Conservation (phyloP, 2,888 invertebrate species). For the Melolontha melolontha region DNA sequence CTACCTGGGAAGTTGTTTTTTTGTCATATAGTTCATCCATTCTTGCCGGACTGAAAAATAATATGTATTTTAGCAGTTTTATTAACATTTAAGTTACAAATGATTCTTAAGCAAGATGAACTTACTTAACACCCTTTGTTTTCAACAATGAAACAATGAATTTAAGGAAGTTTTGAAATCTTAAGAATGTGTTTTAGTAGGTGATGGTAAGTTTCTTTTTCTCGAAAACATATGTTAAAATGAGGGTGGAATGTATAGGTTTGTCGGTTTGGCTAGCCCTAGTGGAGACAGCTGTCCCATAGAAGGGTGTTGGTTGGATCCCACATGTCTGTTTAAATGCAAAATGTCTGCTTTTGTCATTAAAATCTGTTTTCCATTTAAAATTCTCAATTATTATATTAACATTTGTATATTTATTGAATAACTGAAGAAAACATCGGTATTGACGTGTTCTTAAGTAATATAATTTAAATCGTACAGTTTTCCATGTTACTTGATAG, state of each 20-base stretch:
- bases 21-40: not conserved
- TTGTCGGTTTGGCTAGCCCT: conserved; percentile 48
- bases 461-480: conserved; percentile 7
- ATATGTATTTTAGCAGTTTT: not conserved
- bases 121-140: conserved; percentile 26
- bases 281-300: conserved; percentile 50
- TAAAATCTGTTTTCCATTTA: conserved; percentile 18
- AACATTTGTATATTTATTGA: conserved; percentile 10
- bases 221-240: conserved; percentile 47
- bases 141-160: conserved; percentile 21
- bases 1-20: not conserved
- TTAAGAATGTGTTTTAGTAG: not conserved
- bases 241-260: conserved; percentile 48
- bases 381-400: not conserved
- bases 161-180: conserved; percentile 19
- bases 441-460: conserved; percentile 4
- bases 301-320: conserved; percentile 47
- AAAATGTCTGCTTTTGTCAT: conserved; percentile 45
- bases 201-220: conserved; percentile 22
- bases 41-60: not conserved
- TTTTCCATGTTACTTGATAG: conserved; percentile 36
- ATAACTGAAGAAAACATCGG: not conserved
- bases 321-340: conserved; percentile 49
- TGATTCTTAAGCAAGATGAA: not conserved
- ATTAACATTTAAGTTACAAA: not conserved